These are phyloP conservation scores for Stenopsyche tienmushanensis DNA, from an alignment of 1,140 invertebrate genomes.

Conservation along the genomic window DNA sequence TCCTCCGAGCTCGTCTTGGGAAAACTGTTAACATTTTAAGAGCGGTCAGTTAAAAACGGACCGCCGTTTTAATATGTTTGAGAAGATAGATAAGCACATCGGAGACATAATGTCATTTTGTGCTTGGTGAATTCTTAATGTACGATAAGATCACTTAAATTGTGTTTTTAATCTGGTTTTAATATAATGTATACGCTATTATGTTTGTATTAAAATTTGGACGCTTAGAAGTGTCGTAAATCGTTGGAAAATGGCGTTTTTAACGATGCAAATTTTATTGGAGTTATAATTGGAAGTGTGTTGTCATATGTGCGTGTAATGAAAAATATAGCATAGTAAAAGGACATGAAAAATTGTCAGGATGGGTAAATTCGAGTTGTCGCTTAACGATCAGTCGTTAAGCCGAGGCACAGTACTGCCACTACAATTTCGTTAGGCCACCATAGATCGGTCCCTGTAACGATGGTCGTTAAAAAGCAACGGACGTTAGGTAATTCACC, in stretches of 20 bases:
- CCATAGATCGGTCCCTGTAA: constrained; percentile 17
- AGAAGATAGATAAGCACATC: no score
- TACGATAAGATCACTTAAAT: no score
- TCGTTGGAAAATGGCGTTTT: no score
- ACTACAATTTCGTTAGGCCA: constrained; percentile 34
- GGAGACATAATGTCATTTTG: no score
- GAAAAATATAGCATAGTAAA: background rate
- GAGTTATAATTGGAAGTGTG: no score
- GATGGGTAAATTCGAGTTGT: constrained; percentile 10
- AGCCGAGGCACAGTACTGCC: background rate
- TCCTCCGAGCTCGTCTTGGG: constrained; percentile 1
- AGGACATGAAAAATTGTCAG: background rate
- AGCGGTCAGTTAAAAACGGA: constrained; percentile 12
- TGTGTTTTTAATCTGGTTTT: no score
- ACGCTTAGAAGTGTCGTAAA: no score
- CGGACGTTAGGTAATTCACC: constrained; percentile 25
- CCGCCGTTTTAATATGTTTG: background rate
- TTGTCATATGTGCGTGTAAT: no score
- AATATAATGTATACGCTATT: no score
- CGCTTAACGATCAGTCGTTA: constrained; percentile 33
- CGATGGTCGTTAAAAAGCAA: constrained; percentile 29
- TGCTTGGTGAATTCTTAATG: no score
- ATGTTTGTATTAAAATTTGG: no score
- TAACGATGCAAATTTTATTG: no score
- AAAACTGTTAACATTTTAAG: constrained; percentile 16